Evolutionary conservation across 2,113 vertebrate species (phyloP).

Genomic region (Notarius lentiginosus): DNA sequence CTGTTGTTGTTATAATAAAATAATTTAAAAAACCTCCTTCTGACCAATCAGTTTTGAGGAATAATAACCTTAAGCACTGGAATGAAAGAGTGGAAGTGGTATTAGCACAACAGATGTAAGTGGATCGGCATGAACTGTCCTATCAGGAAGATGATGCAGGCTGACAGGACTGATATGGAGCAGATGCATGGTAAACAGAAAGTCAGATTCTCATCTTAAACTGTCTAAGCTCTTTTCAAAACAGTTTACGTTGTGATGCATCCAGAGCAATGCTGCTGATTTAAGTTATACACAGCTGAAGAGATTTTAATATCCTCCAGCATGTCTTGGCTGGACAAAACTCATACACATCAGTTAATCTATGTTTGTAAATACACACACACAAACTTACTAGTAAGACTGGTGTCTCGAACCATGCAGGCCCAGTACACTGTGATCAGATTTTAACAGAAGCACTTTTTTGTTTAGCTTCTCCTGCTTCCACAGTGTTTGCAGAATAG

Average conservation of each 20-base stretch:
- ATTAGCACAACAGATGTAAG: slow-evolving; percentile 43
- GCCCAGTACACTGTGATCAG: slow-evolving; percentile 7
- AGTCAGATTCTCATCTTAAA: slow-evolving; percentile 34
- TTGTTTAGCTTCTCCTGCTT: slow-evolving; percentile 42
- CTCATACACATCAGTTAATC: slow-evolving; percentile 25
- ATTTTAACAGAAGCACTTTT: slow-evolving; percentile 35
- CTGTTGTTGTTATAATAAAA: too few species aligned
- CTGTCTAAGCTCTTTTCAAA: slow-evolving; percentile 35
- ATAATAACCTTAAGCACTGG: neutral
- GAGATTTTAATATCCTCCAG: slow-evolving; percentile 38
- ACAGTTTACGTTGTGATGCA: slow-evolving; percentile 45
- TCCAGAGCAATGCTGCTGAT: slow-evolving; percentile 18
- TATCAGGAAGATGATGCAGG: slow-evolving; percentile 44
- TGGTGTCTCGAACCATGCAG: neutral
- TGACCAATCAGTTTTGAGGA: neutral
- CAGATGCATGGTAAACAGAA: slow-evolving; percentile 14
- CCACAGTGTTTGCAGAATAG: slow-evolving; percentile 27
- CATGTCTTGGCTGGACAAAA: slow-evolving; percentile 35
- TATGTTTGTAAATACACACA: slow-evolving; percentile 30
- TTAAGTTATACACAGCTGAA: slow-evolving; percentile 36
- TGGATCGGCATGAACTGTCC: slow-evolving; percentile 42
- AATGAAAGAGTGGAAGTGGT: neutral
- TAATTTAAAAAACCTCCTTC: neutral
- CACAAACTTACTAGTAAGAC: slow-evolving; percentile 8
- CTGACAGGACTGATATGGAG: slow-evolving; percentile 38